Evolutionary conservation across 2,113 vertebrate genomes (phyloP), one percentile per base, ranked within the genome.

Genomic region (Electrona antarctica): DNA sequence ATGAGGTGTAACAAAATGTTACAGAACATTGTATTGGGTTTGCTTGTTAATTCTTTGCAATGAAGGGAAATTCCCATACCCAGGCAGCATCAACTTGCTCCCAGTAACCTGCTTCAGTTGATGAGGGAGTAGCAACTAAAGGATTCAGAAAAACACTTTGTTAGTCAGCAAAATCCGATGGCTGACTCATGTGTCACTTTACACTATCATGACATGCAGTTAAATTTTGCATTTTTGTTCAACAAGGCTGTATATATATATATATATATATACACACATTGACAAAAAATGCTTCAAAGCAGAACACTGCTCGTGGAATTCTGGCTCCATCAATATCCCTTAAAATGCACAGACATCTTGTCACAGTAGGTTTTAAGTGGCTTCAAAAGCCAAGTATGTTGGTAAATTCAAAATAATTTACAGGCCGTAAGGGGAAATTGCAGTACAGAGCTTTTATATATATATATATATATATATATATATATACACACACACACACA

Each of bases 371-470:
- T 4, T 66, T 70, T 28, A 45, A 64, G 21, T 60, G 79, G 62
- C 75, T 74, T 64, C 60, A 68, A 60, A 76, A 82, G 68, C 61
- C 81, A 77, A 29, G 8, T 69, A 46, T 13, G 61, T 64, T 74
- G 49, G 33, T 73, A 64, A 29, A 64, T 54, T n/a, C 48, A 47
- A 69, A 41, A 45, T 69, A 45, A 58, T 52, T 65, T 9, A 63
- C 69, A 79, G 1, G 49, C 67, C 14, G 14, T 54, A 46, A 14
- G 75, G 59, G 57, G 74, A 51, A 78, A 33, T 61, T 79, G 77
- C 68, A 49, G 60, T 81, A 41, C 52, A 50, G 73, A 60, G 73
- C 57, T 72, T 10, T n/a, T 70, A 75, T 70, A 60, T 73, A 33
- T 33, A 33, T 33, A 33, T n/a, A 4, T 33, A 33, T 33, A 33